Evolutionary conservation across 2,797 vertebrate species (phyloP).

Genomic region (Catharus ustulatus): DNA sequence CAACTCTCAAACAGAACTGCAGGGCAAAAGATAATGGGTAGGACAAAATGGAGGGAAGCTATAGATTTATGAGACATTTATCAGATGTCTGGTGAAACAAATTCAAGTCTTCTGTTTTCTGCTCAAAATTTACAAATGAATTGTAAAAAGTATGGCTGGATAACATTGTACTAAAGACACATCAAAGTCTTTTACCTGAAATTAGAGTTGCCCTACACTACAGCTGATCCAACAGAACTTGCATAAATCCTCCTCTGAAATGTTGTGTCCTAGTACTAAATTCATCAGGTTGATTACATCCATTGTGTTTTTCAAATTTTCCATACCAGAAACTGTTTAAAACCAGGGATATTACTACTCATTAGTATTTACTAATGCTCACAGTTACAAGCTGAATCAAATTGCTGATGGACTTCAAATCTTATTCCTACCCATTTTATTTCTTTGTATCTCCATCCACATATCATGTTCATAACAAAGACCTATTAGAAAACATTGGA

Average conservation of each 20-base stretch:
- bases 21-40: not conserved
- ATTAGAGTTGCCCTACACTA: not conserved
- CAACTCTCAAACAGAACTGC: not conserved
- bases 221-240: not conserved
- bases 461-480: not conserved
- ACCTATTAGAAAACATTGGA: not conserved
- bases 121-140: not conserved
- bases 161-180: not conserved
- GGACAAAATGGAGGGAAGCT: not conserved
- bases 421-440: not conserved
- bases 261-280: not conserved
- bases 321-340: not conserved
- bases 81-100: not conserved
- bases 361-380: not conserved
- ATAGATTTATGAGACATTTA: not conserved
- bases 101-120: not conserved
- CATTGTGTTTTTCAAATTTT: not conserved
- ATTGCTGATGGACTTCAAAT: not conserved
- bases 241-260: not conserved
- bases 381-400: not conserved
- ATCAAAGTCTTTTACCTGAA: not conserved
- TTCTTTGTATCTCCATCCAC: not conserved
- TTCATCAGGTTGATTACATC: not conserved
- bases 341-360: not conserved
- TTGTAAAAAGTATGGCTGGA: not conserved